Conservation (phyloP, 2,113 vertebrate genomes). For the Copsychus sechellarum region DNA sequence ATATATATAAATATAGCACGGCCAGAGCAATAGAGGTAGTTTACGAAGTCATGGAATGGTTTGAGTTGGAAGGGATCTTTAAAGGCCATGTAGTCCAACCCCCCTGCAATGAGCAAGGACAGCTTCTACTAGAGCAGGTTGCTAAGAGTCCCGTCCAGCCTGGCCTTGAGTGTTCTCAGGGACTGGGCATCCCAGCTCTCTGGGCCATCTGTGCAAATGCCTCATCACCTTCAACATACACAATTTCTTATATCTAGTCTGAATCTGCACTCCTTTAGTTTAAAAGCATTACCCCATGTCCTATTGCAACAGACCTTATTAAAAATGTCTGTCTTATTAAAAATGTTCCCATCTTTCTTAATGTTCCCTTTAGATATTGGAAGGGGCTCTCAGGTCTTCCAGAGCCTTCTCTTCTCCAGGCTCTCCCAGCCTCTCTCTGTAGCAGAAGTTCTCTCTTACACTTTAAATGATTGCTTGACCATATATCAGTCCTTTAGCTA, state of each 20-base stretch:
- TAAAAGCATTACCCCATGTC: background rate
- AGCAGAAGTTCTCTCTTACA: background rate
- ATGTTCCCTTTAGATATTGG: background rate
- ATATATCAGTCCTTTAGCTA: background rate
- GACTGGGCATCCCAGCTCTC: background rate
- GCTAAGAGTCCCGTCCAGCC: background rate
- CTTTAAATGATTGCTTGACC: background rate
- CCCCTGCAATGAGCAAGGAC: background rate
- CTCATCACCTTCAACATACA: background rate
- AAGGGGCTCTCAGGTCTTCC: background rate
- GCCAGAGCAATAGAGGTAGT: background rate
- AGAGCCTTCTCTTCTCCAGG: background rate
- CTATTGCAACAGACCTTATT: rapidly evolving
- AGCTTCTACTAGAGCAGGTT: background rate
- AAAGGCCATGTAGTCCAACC: background rate
- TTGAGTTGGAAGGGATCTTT: background rate
- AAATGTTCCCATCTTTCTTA: background rate
- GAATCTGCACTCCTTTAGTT: background rate
- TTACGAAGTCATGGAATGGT: background rate
- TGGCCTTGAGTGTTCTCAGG: background rate
- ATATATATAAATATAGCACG: rapidly evolving
- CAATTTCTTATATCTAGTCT: background rate
- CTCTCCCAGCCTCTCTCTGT: background rate
- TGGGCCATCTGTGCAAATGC: background rate
- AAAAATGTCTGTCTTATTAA: background rate